Conservation (phyloP, 1,140 invertebrate genomes). For the Conopomorpha cramerella region DNA sequence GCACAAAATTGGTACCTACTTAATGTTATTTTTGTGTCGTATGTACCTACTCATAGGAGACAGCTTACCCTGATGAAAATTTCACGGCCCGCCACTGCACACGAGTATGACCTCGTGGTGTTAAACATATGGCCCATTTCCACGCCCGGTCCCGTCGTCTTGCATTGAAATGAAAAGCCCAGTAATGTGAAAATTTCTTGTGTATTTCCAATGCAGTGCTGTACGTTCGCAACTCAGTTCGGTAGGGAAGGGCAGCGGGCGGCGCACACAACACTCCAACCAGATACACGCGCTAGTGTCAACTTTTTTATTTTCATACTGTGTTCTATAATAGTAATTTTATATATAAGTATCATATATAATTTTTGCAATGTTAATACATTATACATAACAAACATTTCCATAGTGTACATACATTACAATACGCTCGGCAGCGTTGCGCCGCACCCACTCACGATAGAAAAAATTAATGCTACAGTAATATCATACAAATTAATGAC, state of each 20-base stretch:
- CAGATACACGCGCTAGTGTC: no score
- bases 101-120: no score
- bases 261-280: slow-evolving; percentile 24
- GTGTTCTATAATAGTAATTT: slow-evolving; percentile 59
- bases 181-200: slow-evolving; percentile 35
- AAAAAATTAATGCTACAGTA: slow-evolving; percentile 54
- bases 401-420: slow-evolving; percentile 56
- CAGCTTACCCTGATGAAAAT: no score
- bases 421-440: slow-evolving; percentile 23
- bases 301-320: slow-evolving; percentile 58
- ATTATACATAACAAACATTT: slow-evolving; percentile 59
- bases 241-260: slow-evolving; percentile 8
- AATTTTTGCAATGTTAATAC: slow-evolving; percentile 60
- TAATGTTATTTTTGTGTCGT: no score
- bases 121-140: no score
- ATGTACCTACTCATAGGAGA: no score
- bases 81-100: no score
- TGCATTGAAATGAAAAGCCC: slow-evolving; percentile 39
- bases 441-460: slow-evolving; percentile 51
- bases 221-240: slow-evolving; percentile 14
- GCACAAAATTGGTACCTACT: no score
- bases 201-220: slow-evolving; percentile 36
- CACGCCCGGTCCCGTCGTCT: no score
- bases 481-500: slow-evolving; percentile 62
- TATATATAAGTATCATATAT: slow-evolving; percentile 59